phyloP scores from a whole-genome alignment of 1,140 invertebrate species.

The Hesperophylax magnus region DNA sequence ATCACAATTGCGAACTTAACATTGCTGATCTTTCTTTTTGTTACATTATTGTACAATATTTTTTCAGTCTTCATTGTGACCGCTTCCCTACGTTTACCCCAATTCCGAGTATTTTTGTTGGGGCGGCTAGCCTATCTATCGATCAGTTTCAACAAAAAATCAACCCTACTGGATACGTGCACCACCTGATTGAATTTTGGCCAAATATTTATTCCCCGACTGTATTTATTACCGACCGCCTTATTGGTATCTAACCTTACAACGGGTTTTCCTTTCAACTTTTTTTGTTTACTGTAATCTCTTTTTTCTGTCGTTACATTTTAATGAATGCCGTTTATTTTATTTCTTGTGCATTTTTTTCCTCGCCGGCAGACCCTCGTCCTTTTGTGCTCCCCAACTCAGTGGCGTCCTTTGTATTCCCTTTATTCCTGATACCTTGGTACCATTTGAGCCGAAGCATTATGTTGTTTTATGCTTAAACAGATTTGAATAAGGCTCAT shows the following conservation, averaged over 20 bases:
- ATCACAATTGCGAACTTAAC: too few relatives aligned
- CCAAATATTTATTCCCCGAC: constrained; percentile 48
- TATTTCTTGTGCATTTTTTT: constrained; percentile 55
- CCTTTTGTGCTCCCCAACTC: constrained; percentile 47
- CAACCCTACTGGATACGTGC: constrained; percentile 31
- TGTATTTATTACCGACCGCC: constrained; percentile 55
- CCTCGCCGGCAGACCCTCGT: constrained; percentile 47
- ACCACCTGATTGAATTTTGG: constrained; percentile 35
- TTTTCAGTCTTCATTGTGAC: not conserved
- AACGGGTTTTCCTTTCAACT: constrained; percentile 49
- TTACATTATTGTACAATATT: constrained; percentile 12
- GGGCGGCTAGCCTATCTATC: constrained; percentile 6
- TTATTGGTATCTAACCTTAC: constrained; percentile 26
- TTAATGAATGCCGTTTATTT: constrained; percentile 58
- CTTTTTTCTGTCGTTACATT: constrained; percentile 57
- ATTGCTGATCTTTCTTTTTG: not conserved
- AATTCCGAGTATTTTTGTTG: constrained; percentile 24
- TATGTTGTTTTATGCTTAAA: constrained; percentile 58
- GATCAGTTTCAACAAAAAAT: constrained; percentile 34
- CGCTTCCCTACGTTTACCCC: constrained; percentile 7
- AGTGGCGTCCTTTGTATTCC: constrained; percentile 51
- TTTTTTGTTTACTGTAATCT: constrained; percentile 55
- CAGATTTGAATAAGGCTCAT: constrained; percentile 55
- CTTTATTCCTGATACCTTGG: constrained; percentile 38
- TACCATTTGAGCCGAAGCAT: constrained; percentile 53